A percentile compares a stretch with the other conserved stretches of the same genome.
Conservation (phyloP, 2,888 invertebrate genomes). For the Mesorhabditis belari region DNA sequence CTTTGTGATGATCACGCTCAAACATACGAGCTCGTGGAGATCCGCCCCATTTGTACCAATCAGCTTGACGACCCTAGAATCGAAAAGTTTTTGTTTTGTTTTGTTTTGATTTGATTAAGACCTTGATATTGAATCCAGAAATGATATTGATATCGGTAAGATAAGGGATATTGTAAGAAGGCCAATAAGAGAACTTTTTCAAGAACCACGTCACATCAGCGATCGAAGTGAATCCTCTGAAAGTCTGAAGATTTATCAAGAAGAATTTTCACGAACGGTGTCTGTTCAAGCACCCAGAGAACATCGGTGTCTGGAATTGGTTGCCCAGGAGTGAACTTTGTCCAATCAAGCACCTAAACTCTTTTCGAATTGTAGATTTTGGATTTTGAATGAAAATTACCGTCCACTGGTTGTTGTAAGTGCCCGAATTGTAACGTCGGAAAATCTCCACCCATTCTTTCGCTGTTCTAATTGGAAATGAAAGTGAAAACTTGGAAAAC, state of each 20-base stretch:
- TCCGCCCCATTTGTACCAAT: conserved; percentile 64
- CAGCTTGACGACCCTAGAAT: conserved; percentile 15
- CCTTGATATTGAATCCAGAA: conserved; percentile 62
- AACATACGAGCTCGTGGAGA: conserved; percentile 54
- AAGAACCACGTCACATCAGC: conserved; percentile 51
- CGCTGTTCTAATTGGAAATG: conserved; percentile 13
- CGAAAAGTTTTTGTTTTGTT: not conserved
- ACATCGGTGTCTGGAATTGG: conserved; percentile 55
- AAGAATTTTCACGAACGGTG: conserved; percentile 55
- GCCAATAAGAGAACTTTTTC: conserved; percentile 65
- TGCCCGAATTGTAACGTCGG: conserved; percentile 71
- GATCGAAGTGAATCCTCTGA: conserved; percentile 33
- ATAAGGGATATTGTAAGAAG: conserved; percentile 68
- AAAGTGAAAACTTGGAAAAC: conserved; percentile 2
- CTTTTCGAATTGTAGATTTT: not conserved
- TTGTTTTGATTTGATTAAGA: conserved; percentile 1
- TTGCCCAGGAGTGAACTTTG: conserved; percentile 60
- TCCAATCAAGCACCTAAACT: conserved; percentile 61
- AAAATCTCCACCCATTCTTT: conserved; percentile 54
- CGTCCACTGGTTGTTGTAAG: conserved; percentile 69
- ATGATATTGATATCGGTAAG: conserved; percentile 64
- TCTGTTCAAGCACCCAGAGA: conserved; percentile 73
- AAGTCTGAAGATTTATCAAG: conserved; percentile 1
- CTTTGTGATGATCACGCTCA: conserved; percentile 60
- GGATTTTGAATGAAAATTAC: not conserved